phyloP scores from a whole-genome alignment of 2,797 vertebrate genomes.

The Pogoniulus pusillus region DNA sequence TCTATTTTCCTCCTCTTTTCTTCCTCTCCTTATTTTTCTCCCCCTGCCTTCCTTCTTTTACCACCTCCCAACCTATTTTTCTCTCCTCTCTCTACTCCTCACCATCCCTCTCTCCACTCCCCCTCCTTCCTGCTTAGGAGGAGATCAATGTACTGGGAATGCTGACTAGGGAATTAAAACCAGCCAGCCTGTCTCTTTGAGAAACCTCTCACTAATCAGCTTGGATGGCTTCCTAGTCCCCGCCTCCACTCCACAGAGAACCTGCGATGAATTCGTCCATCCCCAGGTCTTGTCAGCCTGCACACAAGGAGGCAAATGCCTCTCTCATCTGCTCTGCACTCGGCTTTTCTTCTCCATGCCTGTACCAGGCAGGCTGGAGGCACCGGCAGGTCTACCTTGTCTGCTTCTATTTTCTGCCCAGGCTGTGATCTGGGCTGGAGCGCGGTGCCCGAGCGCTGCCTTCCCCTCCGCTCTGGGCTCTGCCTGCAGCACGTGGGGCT shows the following conservation, averaged over 20 bases:
- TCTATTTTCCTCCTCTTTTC: neutral
- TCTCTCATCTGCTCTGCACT: conserved; percentile 55
- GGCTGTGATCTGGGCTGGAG: conserved; percentile 62
- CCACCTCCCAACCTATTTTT: conserved; percentile 40
- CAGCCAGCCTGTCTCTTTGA: conserved; percentile 55
- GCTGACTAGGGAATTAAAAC: conserved; percentile 63
- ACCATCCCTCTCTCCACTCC: neutral
- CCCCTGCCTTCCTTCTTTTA: conserved; percentile 1
- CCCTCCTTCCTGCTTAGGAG: conserved; percentile 39
- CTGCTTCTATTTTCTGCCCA: conserved; percentile 43
- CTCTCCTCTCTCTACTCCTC: neutral
- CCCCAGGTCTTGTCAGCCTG: conserved; percentile 10
- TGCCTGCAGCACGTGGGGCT: conserved; percentile 20
- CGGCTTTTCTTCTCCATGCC: conserved; percentile 21
- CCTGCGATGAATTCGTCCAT: neutral
- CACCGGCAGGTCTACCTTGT: conserved; percentile 36
- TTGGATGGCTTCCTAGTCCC: conserved; percentile 47
- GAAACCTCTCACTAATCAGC: conserved; percentile 64
- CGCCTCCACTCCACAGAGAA: neutral
- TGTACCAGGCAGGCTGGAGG: conserved; percentile 27
- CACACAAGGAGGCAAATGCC: conserved; percentile 60
- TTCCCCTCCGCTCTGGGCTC: conserved; percentile 45
- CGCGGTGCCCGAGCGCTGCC: neutral
- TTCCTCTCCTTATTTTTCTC: neutral
- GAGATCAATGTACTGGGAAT: conserved; percentile 64